Conservation (phyloP, 2,113 vertebrate genomes). For the Greenwoodochromis staneri region DNA sequence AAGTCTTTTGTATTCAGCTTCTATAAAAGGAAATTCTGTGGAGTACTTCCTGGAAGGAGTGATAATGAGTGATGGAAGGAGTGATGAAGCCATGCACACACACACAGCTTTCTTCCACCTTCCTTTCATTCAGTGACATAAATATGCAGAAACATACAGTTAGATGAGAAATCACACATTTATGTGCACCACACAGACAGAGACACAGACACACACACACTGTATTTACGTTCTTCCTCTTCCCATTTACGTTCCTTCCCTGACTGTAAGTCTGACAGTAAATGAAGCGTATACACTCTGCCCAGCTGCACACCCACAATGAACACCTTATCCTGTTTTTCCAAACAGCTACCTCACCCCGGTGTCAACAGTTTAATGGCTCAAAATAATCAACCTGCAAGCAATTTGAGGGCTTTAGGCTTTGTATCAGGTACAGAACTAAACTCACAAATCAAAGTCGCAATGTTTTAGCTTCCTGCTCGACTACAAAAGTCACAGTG, state of each 20-base stretch:
- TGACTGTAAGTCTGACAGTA: constrained; percentile 12
- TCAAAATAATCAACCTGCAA: constrained; percentile 23
- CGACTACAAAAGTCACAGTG: neutral
- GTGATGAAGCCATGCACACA: constrained; percentile 12
- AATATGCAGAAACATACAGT: neutral
- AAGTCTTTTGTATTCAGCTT: constrained; percentile 71
- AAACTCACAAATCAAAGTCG: neutral
- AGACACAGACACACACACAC: neutral
- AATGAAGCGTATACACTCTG: constrained; percentile 22
- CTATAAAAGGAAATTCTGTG: constrained; percentile 75
- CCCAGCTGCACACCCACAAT: constrained; percentile 26
- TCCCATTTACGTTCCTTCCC: neutral
- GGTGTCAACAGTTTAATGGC: constrained; percentile 17
- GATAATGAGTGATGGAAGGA: constrained; percentile 8
- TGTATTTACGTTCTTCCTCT: neutral
- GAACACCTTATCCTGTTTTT: constrained; percentile 61
- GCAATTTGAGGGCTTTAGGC: neutral
- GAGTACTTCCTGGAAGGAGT: constrained; percentile 69
- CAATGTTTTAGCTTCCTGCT: neutral
- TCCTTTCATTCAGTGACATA: constrained; percentile 22
- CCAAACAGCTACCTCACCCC: constrained; percentile 27
- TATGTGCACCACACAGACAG: neutral
- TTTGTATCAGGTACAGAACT: neutral
- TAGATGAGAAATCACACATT: neutral
- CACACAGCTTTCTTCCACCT: neutral